Evolutionary conservation across 1,140 invertebrate species (phyloP).

Genomic region (Brachionus rotundiformis): DNA sequence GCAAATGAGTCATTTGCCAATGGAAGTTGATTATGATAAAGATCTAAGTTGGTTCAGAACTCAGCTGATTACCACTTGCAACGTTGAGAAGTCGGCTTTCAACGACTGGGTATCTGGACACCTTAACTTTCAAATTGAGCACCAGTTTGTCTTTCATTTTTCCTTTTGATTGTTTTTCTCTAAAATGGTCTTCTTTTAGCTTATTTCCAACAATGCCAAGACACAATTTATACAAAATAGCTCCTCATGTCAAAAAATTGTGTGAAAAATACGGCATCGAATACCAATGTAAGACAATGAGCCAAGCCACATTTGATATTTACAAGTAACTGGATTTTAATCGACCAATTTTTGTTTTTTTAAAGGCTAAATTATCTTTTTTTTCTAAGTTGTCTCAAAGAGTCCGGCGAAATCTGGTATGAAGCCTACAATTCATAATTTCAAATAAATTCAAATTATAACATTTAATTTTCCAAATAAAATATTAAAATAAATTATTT

Average conservation of each 20-base stretch:
- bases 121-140: constrained; percentile 58
- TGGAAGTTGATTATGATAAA: constrained; percentile 60
- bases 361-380: neutral
- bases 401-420: constrained; percentile 63
- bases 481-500: neutral
- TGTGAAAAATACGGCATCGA: constrained; percentile 54
- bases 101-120: constrained; percentile 61
- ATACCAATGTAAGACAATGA: constrained; percentile 54
- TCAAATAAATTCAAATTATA: no score
- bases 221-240: constrained; percentile 54
- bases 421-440: constrained; percentile 56
- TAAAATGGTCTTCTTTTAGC: no score
- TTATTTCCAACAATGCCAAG: constrained; percentile 57
- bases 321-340: constrained; percentile 37
- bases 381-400: constrained; percentile 56
- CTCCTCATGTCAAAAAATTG: constrained; percentile 54
- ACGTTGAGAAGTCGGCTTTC: constrained; percentile 53
- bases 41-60: constrained; percentile 56
- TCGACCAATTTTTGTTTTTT: neutral
- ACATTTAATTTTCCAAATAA: neutral
- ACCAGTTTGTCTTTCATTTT: constrained; percentile 53
- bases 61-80: constrained; percentile 57
- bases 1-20: constrained; percentile 63
- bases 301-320: constrained; percentile 54
- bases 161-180: constrained; percentile 3